phyloP scores from a whole-genome alignment of 2,113 vertebrate genomes.

The Megaleporinus macrocephalus region DNA sequence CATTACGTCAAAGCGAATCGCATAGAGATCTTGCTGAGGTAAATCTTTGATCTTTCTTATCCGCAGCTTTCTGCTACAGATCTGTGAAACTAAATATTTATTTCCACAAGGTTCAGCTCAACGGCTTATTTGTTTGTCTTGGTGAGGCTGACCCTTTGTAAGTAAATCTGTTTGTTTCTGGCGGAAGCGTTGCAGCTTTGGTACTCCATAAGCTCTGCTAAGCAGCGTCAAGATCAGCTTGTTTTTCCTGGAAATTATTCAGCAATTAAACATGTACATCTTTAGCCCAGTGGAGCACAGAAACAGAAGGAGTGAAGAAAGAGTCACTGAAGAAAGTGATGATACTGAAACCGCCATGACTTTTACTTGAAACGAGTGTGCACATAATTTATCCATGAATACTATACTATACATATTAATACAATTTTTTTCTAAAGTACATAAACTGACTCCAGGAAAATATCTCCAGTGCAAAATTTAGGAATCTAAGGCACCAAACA shows the following conservation, averaged over 20 bases:
- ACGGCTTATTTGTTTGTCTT: constrained; percentile 23
- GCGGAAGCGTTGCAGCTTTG: constrained; percentile 25
- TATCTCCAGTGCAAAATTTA: too few species aligned
- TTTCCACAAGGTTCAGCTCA: background rate
- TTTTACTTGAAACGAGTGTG: too few species aligned
- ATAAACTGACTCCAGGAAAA: too few species aligned
- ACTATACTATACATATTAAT: too few species aligned
- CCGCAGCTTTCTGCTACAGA: background rate
- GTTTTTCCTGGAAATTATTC: constrained; percentile 8
- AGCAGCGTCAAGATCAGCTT: background rate
- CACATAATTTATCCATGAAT: too few species aligned
- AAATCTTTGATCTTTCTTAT: constrained; percentile 30
- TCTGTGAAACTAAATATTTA: constrained; percentile 43
- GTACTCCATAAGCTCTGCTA: background rate
- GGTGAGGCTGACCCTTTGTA: constrained; percentile 18
- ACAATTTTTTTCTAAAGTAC: too few species aligned
- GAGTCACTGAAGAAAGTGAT: background rate
- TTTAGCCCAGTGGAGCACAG: background rate
- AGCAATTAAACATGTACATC: background rate
- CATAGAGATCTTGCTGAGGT: background rate
- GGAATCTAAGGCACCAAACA: too few species aligned
- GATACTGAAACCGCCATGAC: too few species aligned
- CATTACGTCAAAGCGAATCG: constrained; percentile 14
- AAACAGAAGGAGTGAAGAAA: background rate
- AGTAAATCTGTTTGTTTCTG: constrained; percentile 29